Evolutionary conservation across 2,797 vertebrate species (phyloP), one percentile per base, ranked within the genome.

Genomic region (Cheirogaleus major): DNA sequence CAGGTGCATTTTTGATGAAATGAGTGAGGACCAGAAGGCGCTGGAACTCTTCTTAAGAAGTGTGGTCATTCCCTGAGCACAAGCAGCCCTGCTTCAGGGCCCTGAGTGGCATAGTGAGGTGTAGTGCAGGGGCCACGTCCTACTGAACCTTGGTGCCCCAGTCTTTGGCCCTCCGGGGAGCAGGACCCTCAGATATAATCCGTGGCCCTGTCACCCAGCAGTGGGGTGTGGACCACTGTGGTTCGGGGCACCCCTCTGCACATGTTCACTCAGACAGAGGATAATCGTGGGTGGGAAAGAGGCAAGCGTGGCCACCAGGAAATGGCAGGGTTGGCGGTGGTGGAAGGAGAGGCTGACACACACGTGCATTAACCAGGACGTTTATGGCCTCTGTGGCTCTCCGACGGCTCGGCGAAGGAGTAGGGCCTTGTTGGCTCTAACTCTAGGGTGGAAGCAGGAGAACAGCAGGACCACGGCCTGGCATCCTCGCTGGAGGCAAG

Each of bases 291-390:
- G 43, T 18, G 35, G 55, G n/a, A n/a, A 48, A 43, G 72, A 50
- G 30, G 30, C 27, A 0, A 13, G 18, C 0, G 30, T 35, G 61
- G 50, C 3, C 4, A 9, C 70, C 15, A 2, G 81, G 81, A 12
- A 23, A 20, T 0, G 57, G 45, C 59, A 6, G 10, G 43, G 52
- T 2, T 43, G 43, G 72, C 9, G 18, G 25, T n/a, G 5, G 27
- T 22, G 61, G 89, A 97, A 97, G 91, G 83, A 98, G 55, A 96
- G 55, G 81, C 96, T 8, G 93, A 97, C 89, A 96, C 93, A 38
- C 7, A 1, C 7, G 0, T 94, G 87, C 81, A 1, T 87, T 94
- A 52, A 96, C 87, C 93, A 80, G 89, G 95, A 87, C 6, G 5
- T 97, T 98, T 98, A 98, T 98, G 89, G 90, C n/a, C 67, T 70